Conservation (phyloP, 1,140 invertebrate genomes). For the Asbolus verrucosus region DNA sequence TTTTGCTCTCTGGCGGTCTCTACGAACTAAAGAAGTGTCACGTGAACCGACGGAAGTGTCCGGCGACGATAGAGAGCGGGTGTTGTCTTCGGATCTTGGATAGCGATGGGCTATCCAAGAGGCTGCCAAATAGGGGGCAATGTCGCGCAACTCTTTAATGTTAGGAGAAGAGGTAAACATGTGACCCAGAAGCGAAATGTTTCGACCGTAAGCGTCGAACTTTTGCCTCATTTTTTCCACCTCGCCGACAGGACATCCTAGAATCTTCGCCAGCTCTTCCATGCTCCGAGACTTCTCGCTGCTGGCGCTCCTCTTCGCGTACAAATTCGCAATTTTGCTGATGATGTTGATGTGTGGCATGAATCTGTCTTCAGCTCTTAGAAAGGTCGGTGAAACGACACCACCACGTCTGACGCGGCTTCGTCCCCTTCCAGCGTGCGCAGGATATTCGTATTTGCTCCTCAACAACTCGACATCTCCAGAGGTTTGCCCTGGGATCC, state of each 20-base stretch:
- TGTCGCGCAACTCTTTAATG: slow-evolving; percentile 79
- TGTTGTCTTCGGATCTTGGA: slow-evolving; percentile 75
- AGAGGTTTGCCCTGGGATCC: slow-evolving; percentile 65
- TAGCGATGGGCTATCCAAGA: slow-evolving; percentile 82
- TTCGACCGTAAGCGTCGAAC: slow-evolving; percentile 71
- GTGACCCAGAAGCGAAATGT: slow-evolving; percentile 78
- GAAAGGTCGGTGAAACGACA: slow-evolving; percentile 70
- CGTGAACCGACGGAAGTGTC: slow-evolving; percentile 63
- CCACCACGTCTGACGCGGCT: slow-evolving; percentile 68
- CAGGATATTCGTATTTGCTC: slow-evolving; percentile 70
- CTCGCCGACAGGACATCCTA: slow-evolving; percentile 72
- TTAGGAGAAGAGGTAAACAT: slow-evolving; percentile 87
- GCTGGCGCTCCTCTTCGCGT: slow-evolving; percentile 59
- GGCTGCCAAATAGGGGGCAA: slow-evolving; percentile 80
- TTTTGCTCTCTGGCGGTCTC: slow-evolving; percentile 61
- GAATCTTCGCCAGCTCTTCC: slow-evolving; percentile 62
- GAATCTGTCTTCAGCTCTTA: slow-evolving; percentile 76
- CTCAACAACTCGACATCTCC: slow-evolving; percentile 74
- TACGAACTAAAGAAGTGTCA: slow-evolving; percentile 59
- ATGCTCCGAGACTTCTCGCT: slow-evolving; percentile 62
- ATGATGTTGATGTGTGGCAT: slow-evolving; percentile 92
- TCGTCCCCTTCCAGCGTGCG: slow-evolving; percentile 64
- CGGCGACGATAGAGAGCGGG: slow-evolving; percentile 71
- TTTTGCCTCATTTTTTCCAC: slow-evolving; percentile 76
- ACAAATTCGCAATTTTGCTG: slow-evolving; percentile 81